phyloP scores from a whole-genome alignment of 2,888 invertebrate genomes.

The Cantharis flavilabris region DNA sequence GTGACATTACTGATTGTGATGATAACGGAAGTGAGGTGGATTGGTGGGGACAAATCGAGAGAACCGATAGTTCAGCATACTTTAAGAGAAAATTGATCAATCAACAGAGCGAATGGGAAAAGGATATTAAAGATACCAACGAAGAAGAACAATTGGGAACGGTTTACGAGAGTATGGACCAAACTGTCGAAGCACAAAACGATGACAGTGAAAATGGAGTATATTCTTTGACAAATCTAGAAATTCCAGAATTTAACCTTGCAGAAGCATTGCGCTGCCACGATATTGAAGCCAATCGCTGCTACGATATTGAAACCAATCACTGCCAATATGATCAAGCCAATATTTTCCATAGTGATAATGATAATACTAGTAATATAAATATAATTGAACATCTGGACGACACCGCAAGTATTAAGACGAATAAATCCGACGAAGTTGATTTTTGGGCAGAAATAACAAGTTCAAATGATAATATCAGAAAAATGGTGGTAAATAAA shows the following conservation, averaged over 20 bases:
- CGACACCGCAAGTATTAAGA: background rate
- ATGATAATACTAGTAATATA: background rate
- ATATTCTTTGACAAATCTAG: background rate
- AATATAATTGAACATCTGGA: background rate
- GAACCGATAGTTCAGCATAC: background rate
- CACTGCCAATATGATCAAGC: background rate
- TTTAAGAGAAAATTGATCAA: background rate
- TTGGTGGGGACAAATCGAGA: slow-evolving; percentile 14
- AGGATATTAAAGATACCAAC: background rate
- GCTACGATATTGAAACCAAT: background rate
- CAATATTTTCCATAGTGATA: background rate
- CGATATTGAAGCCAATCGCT: background rate
- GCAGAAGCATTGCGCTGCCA: background rate
- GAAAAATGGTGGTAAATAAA: background rate
- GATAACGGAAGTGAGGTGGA: slow-evolving; percentile 18
- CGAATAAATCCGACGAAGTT: slow-evolving; percentile 30
- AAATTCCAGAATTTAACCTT: background rate
- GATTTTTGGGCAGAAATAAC: slow-evolving; percentile 36
- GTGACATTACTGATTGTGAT: background rate
- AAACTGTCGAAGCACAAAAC: background rate
- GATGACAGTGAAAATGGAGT: background rate
- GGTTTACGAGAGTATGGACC: background rate
- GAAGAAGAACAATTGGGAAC: background rate
- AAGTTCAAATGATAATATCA: background rate
- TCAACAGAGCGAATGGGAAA: background rate